phyloP scores from a whole-genome alignment of 2,113 vertebrate genomes.

The Neodon shergylaensis region DNA sequence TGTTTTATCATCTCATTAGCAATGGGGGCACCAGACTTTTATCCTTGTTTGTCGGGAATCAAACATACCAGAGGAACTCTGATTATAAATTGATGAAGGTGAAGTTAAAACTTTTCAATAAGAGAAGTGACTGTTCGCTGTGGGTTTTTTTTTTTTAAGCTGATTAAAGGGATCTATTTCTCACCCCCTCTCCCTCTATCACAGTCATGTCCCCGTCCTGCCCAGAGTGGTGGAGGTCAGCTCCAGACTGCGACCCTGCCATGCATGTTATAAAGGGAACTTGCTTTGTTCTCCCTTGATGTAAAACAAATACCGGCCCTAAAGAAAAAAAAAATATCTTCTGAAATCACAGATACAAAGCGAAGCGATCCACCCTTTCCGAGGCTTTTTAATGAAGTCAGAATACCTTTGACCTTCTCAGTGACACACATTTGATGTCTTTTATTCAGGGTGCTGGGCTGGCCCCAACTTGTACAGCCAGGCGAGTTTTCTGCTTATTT shows the following conservation, averaged over 20 bases:
- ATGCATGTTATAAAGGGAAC: slow-evolving; percentile 10
- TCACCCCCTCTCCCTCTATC: not conserved
- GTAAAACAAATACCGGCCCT: slow-evolving; percentile 45
- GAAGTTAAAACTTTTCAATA: slow-evolving; percentile 90
- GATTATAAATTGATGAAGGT: slow-evolving; percentile 92
- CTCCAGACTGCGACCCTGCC: not conserved
- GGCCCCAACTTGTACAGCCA: not conserved
- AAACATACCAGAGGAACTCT: slow-evolving; percentile 90
- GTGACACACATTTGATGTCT: not conserved
- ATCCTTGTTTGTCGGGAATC: slow-evolving; percentile 95
- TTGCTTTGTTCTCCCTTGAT: not conserved
- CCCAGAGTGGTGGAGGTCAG: slow-evolving; percentile 76
- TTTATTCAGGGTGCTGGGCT: not conserved
- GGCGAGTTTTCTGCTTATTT: not conserved
- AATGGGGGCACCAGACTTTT: slow-evolving; percentile 93
- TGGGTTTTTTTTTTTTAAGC: slow-evolving; percentile 82
- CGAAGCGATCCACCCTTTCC: not conserved
- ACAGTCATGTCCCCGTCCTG: slow-evolving; percentile 80
- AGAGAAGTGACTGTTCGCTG: slow-evolving; percentile 85
- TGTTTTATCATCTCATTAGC: slow-evolving; percentile 98
- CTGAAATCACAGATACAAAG: not conserved
- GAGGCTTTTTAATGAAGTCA: slow-evolving; percentile 43
- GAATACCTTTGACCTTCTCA: not conserved
- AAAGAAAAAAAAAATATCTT: not conserved
- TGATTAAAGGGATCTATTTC: slow-evolving; percentile 84